Evolutionary conservation across 2,797 vertebrate species (phyloP).

Genomic region (Pitangus sulphuratus): DNA sequence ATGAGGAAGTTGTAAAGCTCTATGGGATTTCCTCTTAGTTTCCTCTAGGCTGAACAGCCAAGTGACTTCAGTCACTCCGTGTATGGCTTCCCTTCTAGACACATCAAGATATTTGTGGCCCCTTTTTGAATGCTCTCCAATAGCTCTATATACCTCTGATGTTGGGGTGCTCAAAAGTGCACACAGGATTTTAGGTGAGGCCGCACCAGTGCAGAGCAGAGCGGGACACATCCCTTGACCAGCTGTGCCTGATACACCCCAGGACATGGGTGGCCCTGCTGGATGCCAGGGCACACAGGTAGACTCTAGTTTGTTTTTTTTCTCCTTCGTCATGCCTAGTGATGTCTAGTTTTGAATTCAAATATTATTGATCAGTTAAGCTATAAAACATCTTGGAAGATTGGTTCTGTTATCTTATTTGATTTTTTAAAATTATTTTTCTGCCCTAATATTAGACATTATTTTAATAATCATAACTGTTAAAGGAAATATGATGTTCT

Average conservation of each 20-base stretch:
- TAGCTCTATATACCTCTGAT: not conserved
- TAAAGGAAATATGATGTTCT: not conserved
- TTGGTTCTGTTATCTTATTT: not conserved
- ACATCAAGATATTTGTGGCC: not conserved
- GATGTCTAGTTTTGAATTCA: not conserved
- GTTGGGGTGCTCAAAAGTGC: not conserved
- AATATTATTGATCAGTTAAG: not conserved
- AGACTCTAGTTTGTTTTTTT: not conserved
- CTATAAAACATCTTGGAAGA: not conserved
- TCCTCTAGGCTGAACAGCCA: not conserved
- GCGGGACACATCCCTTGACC: rapidly evolving
- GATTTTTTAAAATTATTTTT: not conserved
- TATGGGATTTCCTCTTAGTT: rapidly evolving
- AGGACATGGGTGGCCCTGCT: not conserved
- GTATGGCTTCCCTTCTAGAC: rapidly evolving
- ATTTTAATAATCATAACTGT: not conserved
- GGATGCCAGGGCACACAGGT: rapidly evolving
- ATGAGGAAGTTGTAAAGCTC: too few relatives aligned
- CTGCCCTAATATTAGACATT: not conserved
- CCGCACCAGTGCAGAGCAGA: not conserved
- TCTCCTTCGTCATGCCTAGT: not conserved
- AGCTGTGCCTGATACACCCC: not conserved
- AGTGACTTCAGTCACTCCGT: not conserved
- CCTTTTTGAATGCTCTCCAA: not conserved
- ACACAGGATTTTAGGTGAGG: too few relatives aligned